Evolutionary conservation across 2,888 invertebrate species (phyloP), one percentile per base, ranked within the genome.

Genomic region (Nomada ferruginata): DNA sequence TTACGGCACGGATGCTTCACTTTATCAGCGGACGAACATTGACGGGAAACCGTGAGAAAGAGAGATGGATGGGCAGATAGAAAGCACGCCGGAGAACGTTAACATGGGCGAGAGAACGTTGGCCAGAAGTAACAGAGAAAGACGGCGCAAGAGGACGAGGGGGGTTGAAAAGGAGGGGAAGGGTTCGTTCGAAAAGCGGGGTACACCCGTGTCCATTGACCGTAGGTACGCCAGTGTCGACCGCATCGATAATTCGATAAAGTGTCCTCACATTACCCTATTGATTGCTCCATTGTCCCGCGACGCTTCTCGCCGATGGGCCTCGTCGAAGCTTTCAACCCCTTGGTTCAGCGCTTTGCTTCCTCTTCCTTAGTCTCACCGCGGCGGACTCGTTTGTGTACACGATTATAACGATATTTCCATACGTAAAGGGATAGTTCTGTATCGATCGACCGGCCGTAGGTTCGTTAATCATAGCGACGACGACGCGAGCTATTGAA

Each of bases 181-280:
- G 87, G 86, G 89, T 85, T 85, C 86, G 83, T 80, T 87, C 86
- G 89, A 88, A 90, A 90, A 89, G 88, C 89, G 86, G 88, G 89
- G 85, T 83, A 87, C 36, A 36, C 85, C 89, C 89, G 87, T 87
- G 89, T 89, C 89, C 89, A 88, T 88, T 87, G 84, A 85, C 89
- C 87, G 88, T 89, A 89, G 90, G 89, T 87, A 90, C 87, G 88
- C 87, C 90, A 86, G 88, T 90, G 91, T 90, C 85, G 90, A 89
- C 91, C 92, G 86, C 91, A 89, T 92, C 92, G 92, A 93, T 93
- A 93, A 93, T 93, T 93, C 90, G 92, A 93, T 93, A 91, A 92
- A 91, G 92, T 91, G 91, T 92, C 92, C 93, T 92, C 93, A 92
- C 93, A 93, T 93, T 93, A 93, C 93, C 92, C 92, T 93, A 93